These are phyloP conservation scores for Agriopis aurantiaria DNA, from an alignment of 2,888 invertebrate species.

Conservation along the genomic window DNA sequence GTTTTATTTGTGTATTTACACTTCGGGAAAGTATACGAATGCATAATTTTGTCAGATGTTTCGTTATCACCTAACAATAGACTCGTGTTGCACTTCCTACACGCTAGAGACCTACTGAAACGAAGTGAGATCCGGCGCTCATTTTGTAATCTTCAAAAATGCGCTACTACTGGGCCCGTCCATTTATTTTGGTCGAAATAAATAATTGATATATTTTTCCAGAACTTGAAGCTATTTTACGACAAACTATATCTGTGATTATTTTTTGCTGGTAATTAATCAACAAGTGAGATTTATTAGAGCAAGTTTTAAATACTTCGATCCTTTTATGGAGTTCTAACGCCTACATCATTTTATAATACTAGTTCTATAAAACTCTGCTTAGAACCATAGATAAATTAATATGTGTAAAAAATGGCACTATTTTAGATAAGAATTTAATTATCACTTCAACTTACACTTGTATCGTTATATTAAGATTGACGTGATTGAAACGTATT, in stretches of 20 bases:
- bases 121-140: too few relatives aligned
- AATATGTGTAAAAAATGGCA: slow-evolving; percentile 8
- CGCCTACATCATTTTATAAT: slow-evolving; percentile 23
- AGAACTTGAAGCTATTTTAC: not conserved
- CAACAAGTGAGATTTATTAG: slow-evolving; percentile 27
- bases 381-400: not conserved
- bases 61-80: too few relatives aligned
- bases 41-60: too few relatives aligned
- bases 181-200: too few relatives aligned
- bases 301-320: slow-evolving; percentile 19
- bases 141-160: too few relatives aligned
- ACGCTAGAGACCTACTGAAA: too few relatives aligned
- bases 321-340: slow-evolving; percentile 7
- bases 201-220: not conserved
- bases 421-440: slow-evolving; percentile 5
- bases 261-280: slow-evolving; percentile 23
- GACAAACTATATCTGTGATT: not conserved
- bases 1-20: too few relatives aligned
- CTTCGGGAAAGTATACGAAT: too few relatives aligned
- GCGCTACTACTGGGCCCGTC: too few relatives aligned
- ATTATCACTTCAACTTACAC: slow-evolving; percentile 11
- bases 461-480: not conserved
- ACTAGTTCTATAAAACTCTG: slow-evolving; percentile 4
- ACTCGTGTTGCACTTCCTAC: too few relatives aligned
- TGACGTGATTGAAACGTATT: not conserved